Evolutionary conservation across 1,140 invertebrate genomes (phyloP), one percentile per base, ranked within the genome.

Genomic region (Macrotrachela quadricornifera): DNA sequence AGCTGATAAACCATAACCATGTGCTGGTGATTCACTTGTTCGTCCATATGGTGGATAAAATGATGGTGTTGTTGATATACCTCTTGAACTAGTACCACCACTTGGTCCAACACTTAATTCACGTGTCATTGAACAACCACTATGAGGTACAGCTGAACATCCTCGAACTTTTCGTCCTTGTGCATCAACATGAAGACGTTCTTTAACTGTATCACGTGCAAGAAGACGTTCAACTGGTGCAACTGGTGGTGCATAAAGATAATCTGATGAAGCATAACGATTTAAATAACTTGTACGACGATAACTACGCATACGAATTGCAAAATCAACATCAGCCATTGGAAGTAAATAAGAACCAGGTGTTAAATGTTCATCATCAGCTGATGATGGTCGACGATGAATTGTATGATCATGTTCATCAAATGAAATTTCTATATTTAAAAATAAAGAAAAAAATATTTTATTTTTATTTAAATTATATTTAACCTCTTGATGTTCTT

Each of bases 341-440:
- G 58, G 58, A n/a, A 59, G 45, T 8, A 59, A 44, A 36, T 58
- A 52, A 10, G 54, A 52, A 12, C 58, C 58, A 18, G 55, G 48
- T 21, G 46, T 49, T 39, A 53, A 43, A 39, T 47, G 14, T 21
- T 53, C 51, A 47, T 52, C 51, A 21, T 51, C 50, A 51, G n/a
- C 13, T 46, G 14, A 8, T 13, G 16, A 46, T 17, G 13, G 14
- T 9, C 12, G 40, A 4, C 21, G 21, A 30, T 30, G 21, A 30
- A 2, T 30, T 30, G 3, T 8, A 30, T 30, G 21, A 30, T 30
- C 21, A 30, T 30, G 21, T 4, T 30, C 21, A 30, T 30, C 21
- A 30, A 30, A 30, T 30, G 21, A 30, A 4, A 30, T 8, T 4
- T 30, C 21, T 30, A 30, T 4, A 30, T 30, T 30, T 30, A 4